Base-by-base conservation (phyloP, 2,113 vertebrate genomes). In the Cyrtonyx montezumae region DNA sequence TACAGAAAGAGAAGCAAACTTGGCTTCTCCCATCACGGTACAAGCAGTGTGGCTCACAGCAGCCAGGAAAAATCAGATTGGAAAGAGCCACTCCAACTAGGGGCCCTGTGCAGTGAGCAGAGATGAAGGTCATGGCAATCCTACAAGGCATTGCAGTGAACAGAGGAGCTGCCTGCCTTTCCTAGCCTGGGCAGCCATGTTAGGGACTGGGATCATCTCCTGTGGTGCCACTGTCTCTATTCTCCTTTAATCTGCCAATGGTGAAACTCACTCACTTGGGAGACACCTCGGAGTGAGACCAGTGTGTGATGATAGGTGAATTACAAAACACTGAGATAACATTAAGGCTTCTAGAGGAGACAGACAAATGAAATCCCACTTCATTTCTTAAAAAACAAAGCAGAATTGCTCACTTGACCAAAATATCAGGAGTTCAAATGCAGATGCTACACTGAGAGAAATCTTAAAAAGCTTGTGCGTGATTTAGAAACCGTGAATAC, bases 191-290 rank as follows among this genome's bases (percentile, higher is more conserved):
- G 28, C 66, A 83, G 12, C 20, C 43, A n/a, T 36, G 34, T 37
- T 20, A 70, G 20, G 43, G 32, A 61, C 5, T 61, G 40, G 34
- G 81, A 71, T 74, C 42, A 74, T 34, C 16, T 49, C 67, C 40
- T 25, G 63, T 1, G 0, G 0, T 65, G 73, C 37, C 9, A 20
- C 45, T 70, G 8, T 0, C 1, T 80, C 59, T 67, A 43, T 75
- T 16, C 12, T 10, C 15, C 63, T 67, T 19, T 51, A 55, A 48
- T 61, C 62, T 88, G 51, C 43, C 69, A 59, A 5, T 36, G 26
- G 34, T 63, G 65, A 91, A 80, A 63, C 37, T 45, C 56, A 61
- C 15, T 48, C 7, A 4, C 21, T n/a, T 7, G 1, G 56, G 73
- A 87, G 65, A 58, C 13, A 32, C 36, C 36, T 62, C 63, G 53